phyloP scores from a whole-genome alignment of 2,888 invertebrate species.

The Lochmaea capreae region DNA sequence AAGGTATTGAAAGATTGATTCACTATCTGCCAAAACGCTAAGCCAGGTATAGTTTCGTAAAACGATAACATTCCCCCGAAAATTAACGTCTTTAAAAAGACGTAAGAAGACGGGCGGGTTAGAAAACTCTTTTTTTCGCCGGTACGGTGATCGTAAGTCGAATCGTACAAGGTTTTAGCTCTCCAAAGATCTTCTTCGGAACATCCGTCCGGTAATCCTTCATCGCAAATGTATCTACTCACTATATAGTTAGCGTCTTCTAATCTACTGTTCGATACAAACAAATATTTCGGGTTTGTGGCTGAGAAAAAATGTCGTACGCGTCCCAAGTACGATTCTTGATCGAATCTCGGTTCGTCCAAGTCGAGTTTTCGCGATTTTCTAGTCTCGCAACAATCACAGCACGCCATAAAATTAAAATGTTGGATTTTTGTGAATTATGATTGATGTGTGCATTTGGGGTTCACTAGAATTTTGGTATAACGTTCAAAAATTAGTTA shows the following conservation, averaged over 20 bases:
- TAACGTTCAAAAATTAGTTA: background rate
- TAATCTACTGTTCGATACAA: background rate
- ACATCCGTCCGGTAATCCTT: background rate
- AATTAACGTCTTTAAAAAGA: conserved; percentile 5
- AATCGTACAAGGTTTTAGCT: conserved; percentile 13
- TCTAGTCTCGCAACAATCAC: conserved; percentile 18
- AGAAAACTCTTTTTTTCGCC: conserved; percentile 10
- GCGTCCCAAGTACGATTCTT: conserved; percentile 18
- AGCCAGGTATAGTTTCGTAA: background rate
- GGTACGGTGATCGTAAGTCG: background rate
- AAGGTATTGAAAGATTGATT: conserved; percentile 5
- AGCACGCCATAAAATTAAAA: conserved; percentile 15
- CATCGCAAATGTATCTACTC: conserved; percentile 5
- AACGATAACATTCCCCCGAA: conserved; percentile 22
- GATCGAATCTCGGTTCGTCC: conserved; percentile 15
- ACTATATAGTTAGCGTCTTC: conserved; percentile 7
- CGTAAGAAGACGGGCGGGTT: conserved; percentile 14
- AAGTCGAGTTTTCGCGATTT: conserved; percentile 3
- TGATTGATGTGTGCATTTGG: background rate
- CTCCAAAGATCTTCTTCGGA: conserved; percentile 17
- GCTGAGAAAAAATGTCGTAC: conserved; percentile 19
- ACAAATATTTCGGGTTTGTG: conserved; percentile 21
- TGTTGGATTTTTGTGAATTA: background rate
- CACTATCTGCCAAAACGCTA: conserved; percentile 10
- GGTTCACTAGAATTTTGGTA: conserved; percentile 16